A percentile compares a stretch with the other conserved stretches of the same genome.
phyloP scores from a whole-genome alignment of 2,113 vertebrate genomes.

The Reinhardtius hippoglossoides region DNA sequence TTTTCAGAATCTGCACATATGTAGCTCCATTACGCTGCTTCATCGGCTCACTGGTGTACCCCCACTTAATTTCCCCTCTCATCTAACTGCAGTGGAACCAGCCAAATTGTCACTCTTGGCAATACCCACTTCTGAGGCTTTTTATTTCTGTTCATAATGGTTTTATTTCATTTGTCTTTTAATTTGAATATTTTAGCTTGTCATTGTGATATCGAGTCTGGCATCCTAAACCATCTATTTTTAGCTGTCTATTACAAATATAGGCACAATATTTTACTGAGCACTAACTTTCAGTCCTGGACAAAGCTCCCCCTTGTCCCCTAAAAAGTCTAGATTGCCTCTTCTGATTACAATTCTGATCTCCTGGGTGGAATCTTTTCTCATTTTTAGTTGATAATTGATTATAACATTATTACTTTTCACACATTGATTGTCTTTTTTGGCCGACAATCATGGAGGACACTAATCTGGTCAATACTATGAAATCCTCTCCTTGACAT shows the following conservation, averaged over 20 bases:
- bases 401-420: too few relatives aligned
- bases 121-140: background rate
- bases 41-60: background rate
- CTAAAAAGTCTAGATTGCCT: background rate
- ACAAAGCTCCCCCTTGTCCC: background rate
- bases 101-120: background rate
- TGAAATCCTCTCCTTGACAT: too few relatives aligned
- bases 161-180: conserved; percentile 3
- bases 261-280: background rate
- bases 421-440: background rate
- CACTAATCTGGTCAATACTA: too few relatives aligned
- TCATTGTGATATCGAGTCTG: background rate
- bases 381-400: background rate
- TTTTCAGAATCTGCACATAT: conserved; percentile 9
- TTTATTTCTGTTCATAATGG: background rate
- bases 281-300: too few relatives aligned
- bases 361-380: background rate
- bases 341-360: background rate
- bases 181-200: background rate
- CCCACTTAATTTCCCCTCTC: too few relatives aligned
- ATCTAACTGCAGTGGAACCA: background rate
- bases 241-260: background rate
- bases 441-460: too few relatives aligned
- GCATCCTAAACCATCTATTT: too few relatives aligned
- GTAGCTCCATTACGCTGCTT: background rate